Evolutionary conservation across 2,888 invertebrate species (phyloP).

Genomic region (Rhabditoides inermis): DNA sequence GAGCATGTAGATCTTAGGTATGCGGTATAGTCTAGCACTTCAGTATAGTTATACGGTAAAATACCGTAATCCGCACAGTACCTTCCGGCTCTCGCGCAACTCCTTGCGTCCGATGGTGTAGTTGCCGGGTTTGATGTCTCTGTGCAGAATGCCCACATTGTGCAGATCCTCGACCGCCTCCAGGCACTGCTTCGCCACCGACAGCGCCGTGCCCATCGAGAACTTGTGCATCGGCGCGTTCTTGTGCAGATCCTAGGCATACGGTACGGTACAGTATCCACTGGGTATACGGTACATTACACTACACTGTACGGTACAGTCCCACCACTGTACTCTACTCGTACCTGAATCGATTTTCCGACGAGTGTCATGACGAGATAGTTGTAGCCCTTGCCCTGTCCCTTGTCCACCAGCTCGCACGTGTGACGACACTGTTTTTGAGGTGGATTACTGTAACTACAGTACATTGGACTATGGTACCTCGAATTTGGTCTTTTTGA

Average conservation of each 20-base stretch:
- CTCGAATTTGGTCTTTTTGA: constrained; percentile 30
- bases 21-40: no score
- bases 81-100: constrained; percentile 23
- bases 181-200: constrained; percentile 27
- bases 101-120: constrained; percentile 31
- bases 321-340: background rate
- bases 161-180: constrained; percentile 34
- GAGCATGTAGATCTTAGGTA: constrained; percentile 23
- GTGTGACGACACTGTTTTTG: no score
- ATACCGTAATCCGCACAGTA: no score
- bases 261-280: background rate
- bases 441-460: no score
- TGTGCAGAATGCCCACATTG: constrained; percentile 26
- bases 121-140: constrained; percentile 35
- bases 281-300: background rate
- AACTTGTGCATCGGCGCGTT: constrained; percentile 21
- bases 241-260: constrained; percentile 19
- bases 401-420: constrained; percentile 41
- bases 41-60: no score
- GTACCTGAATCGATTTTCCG: constrained; percentile 23
- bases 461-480: no score
- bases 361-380: constrained; percentile 47
- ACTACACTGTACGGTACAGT: background rate
- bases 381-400: constrained; percentile 33
- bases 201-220: constrained; percentile 31